These are phyloP conservation scores for Notothenia coriiceps DNA, from an alignment of 2,113 vertebrate species.

Conservation along the genomic window DNA sequence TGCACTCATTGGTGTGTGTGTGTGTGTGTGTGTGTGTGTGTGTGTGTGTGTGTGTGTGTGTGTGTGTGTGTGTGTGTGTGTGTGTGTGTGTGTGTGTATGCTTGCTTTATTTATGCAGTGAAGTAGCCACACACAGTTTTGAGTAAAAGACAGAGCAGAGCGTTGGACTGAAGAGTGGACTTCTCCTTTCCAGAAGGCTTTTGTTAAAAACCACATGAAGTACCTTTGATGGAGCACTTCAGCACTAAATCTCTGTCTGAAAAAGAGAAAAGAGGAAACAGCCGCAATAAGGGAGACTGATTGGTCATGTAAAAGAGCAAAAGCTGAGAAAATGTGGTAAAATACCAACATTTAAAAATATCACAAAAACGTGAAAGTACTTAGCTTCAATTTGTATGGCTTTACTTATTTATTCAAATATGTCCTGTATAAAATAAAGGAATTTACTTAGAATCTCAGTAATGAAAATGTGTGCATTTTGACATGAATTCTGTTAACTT, in stretches of 20 bases:
- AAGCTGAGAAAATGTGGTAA: background rate
- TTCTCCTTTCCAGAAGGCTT: conserved; percentile 43
- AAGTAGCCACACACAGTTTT: conserved; percentile 58
- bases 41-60: conserved; percentile 16
- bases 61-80: conserved; percentile 22
- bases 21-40: conserved; percentile 23
- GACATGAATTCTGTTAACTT: background rate
- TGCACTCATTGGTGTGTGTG: conserved; percentile 4
- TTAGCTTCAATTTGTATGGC: background rate
- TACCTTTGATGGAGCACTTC: conserved; percentile 54
- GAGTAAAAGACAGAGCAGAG: conserved; percentile 38
- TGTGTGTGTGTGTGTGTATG: conserved; percentile 17
- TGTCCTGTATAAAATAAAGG: background rate
- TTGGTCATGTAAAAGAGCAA: conserved; percentile 15
- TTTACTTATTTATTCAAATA: background rate
- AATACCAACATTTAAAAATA: background rate
- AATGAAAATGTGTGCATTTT: background rate
- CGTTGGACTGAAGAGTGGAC: conserved; percentile 47
- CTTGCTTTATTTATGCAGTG: conserved; percentile 50
- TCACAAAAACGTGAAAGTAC: background rate
- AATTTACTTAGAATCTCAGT: background rate
- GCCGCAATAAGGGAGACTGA: conserved; percentile 19
- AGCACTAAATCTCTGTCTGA: conserved; percentile 49
- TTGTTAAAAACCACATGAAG: conserved; percentile 54
- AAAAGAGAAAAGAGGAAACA: conserved; percentile 20